Conservation (phyloP, 2,113 vertebrate genomes). For the Castor canadensis region DNA sequence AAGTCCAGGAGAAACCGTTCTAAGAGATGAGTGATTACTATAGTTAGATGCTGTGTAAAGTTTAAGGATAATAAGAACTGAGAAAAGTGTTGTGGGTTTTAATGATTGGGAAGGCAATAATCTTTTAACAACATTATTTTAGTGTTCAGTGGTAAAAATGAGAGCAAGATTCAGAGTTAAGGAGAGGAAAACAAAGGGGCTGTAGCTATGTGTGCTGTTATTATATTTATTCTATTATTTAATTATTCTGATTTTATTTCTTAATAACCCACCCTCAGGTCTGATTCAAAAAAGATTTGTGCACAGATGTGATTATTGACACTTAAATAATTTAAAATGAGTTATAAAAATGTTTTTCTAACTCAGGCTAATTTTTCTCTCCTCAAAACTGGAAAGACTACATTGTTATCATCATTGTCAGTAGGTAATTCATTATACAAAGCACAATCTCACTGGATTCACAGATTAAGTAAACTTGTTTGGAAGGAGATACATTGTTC, state of each 20-base stretch:
- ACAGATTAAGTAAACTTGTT: conserved; percentile 34
- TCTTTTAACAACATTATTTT: neutral
- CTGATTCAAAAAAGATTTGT: neutral
- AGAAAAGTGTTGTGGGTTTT: neutral
- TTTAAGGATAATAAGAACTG: neutral
- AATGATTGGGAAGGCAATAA: neutral
- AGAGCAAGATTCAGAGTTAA: neutral
- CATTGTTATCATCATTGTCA: neutral
- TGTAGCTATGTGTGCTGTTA: neutral
- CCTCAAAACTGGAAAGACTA: neutral
- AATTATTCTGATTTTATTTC: neutral
- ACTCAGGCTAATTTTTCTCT: neutral
- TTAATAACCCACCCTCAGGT: neutral
- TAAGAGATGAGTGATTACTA: neutral
- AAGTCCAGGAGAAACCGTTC: neutral
- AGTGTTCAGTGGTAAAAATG: neutral
- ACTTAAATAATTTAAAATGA: neutral
- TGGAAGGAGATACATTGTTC: neutral
- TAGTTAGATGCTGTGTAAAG: neutral
- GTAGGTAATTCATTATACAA: conserved; percentile 28
- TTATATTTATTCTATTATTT: neutral
- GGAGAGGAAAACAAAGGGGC: neutral
- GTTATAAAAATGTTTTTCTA: conserved; percentile 32
- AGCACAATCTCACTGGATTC: neutral
- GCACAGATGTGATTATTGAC: neutral